Evolutionary conservation across 1,140 invertebrate genomes (phyloP).

Genomic region (Calliopsis andreniformis): DNA sequence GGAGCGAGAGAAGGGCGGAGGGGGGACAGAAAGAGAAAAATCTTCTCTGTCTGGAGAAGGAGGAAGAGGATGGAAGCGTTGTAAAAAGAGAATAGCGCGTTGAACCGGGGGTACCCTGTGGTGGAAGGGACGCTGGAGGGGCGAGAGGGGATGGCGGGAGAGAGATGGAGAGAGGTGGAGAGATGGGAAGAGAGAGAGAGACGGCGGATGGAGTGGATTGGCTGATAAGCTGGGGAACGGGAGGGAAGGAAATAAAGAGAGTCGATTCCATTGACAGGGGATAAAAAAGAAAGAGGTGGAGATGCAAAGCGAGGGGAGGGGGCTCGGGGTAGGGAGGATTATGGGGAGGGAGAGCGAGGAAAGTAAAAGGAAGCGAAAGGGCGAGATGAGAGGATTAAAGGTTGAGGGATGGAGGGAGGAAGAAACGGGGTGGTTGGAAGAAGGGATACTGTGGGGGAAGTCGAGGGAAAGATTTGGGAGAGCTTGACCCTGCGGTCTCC

Average conservation of each 20-base stretch:
- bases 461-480: too few relatives aligned
- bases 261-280: background rate
- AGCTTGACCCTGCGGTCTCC: too few relatives aligned
- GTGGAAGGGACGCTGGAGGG: too few relatives aligned
- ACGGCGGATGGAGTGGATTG: background rate
- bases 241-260: background rate
- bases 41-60: too few relatives aligned
- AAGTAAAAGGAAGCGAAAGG: background rate
- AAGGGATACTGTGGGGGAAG: background rate
- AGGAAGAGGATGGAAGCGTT: slow-evolving; percentile 2
- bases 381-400: background rate
- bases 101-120: too few relatives aligned
- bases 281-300: background rate
- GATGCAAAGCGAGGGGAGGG: background rate
- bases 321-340: background rate
- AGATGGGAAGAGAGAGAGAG: background rate
- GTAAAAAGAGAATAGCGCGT: background rate
- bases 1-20: too few relatives aligned
- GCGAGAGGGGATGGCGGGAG: background rate
- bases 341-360: background rate
- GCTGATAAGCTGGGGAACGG: background rate
- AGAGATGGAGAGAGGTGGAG: background rate
- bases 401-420: slow-evolving; percentile 1
- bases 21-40: too few relatives aligned
- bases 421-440: too few relatives aligned